A percentile compares a stretch with the other conserved stretches of the same genome.
phyloP scores from a whole-genome alignment of 2,113 vertebrate genomes.

The Columbina picui region DNA sequence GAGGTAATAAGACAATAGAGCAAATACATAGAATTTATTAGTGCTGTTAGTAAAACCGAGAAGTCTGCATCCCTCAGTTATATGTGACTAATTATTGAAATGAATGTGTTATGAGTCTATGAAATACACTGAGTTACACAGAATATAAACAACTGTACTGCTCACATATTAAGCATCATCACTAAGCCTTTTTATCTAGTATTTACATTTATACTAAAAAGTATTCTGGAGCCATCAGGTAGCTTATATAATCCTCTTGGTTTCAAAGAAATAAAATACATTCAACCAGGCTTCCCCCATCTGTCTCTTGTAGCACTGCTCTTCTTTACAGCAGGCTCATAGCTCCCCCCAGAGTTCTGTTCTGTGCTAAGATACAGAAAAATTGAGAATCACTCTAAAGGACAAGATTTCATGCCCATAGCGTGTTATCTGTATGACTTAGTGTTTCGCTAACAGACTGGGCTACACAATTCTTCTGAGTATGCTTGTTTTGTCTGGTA shows the following conservation, averaged over 20 bases:
- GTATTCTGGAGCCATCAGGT: background rate
- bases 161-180: background rate
- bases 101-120: background rate
- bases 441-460: background rate
- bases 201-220: constrained; percentile 16
- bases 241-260: constrained; percentile 11
- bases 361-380: background rate
- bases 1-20: background rate
- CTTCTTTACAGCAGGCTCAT: background rate
- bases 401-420: background rate
- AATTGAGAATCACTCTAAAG: background rate
- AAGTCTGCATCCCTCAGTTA: background rate
- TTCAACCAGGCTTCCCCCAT: background rate
- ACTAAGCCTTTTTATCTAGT: background rate
- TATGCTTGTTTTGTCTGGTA: background rate
- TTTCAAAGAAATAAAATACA: constrained; percentile 43
- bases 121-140: background rate
- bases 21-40: background rate
- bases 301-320: background rate
- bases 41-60: background rate
- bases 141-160: background rate
- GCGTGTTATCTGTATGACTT: background rate
- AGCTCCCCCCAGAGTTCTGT: constrained; percentile 57
- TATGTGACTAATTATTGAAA: background rate
- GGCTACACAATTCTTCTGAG: background rate